These are phyloP conservation scores for Chrysina gloriosa DNA, from an alignment of 2,888 invertebrate genomes.

Conservation along the genomic window DNA sequence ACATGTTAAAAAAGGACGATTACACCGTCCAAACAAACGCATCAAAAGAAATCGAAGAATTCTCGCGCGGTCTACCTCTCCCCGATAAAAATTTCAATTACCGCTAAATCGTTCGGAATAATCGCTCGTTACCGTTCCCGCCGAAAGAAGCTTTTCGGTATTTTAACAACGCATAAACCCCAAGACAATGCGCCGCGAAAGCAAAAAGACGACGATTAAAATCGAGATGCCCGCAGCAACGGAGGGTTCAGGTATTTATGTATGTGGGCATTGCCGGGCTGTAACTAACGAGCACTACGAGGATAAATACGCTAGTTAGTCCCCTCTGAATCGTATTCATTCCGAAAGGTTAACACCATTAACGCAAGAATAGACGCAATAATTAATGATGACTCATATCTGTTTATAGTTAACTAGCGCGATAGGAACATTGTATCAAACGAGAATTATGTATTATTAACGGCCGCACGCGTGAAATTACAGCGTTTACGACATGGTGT, in stretches of 20 bases:
- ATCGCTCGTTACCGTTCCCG: neutral
- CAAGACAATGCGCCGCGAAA: neutral
- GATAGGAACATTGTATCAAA: neutral
- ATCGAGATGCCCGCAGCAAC: neutral
- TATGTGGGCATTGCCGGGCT: too few relatives aligned
- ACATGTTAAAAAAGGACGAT: too few relatives aligned
- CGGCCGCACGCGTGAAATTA: neutral
- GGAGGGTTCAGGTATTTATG: neutral
- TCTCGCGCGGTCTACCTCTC: neutral
- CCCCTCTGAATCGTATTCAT: neutral
- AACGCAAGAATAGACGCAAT: constrained; percentile 9
- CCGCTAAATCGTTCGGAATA: neutral
- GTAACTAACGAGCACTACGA: neutral
- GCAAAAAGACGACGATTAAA: constrained; percentile 16
- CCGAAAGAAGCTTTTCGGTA: constrained; percentile 1
- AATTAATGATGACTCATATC: constrained; percentile 13
- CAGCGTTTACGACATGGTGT: too few relatives aligned
- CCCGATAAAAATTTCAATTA: constrained; percentile 8
- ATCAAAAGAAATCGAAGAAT: neutral
- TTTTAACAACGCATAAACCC: neutral
- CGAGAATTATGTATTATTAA: neutral
- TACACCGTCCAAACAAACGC: neutral
- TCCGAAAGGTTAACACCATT: constrained; percentile 14
- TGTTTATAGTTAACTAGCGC: neutral
- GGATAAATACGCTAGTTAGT: neutral